phyloP scores from a whole-genome alignment of 2,888 invertebrate genomes.

The Ophion ellenae region DNA sequence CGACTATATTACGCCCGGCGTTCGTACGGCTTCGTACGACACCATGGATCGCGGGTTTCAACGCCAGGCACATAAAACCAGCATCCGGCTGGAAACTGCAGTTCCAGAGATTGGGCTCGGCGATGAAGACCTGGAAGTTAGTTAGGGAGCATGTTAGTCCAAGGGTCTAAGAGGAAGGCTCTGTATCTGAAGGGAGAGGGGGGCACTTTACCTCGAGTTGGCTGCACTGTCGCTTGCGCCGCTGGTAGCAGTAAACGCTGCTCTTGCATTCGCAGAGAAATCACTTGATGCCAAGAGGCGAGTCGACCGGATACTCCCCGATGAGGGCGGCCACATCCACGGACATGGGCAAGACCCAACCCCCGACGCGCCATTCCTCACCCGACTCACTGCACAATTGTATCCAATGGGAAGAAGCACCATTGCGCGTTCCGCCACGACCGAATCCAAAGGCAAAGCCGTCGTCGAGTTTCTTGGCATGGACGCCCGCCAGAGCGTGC shows the following conservation, averaged over 20 bases:
- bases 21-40: background rate
- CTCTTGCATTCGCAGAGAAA: conserved; percentile 66
- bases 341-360: conserved; percentile 66
- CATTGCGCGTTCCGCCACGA: background rate
- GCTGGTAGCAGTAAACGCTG: conserved; percentile 63
- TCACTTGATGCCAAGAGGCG: conserved; percentile 38
- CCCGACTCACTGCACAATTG: conserved; percentile 54
- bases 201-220: conserved; percentile 60
- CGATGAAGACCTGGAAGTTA: conserved; percentile 13
- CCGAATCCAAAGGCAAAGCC: conserved; percentile 50
- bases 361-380: conserved; percentile 52
- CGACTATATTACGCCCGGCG: conserved; percentile 20
- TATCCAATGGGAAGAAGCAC: conserved; percentile 39
- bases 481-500: conserved; percentile 49
- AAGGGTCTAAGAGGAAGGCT: background rate
- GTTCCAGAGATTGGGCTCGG: background rate
- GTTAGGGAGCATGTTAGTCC: background rate
- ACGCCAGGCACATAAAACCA: conserved; percentile 50
- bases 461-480: conserved; percentile 44
- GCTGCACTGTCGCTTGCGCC: conserved; percentile 54
- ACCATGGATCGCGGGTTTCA: conserved; percentile 53
- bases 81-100: conserved; percentile 46
- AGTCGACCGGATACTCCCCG: conserved; percentile 48
- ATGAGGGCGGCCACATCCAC: conserved; percentile 61
- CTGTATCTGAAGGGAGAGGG: background rate